These are phyloP conservation scores for Hermetia illucens DNA, from an alignment of 1,140 invertebrate genomes.

Conservation along the genomic window DNA sequence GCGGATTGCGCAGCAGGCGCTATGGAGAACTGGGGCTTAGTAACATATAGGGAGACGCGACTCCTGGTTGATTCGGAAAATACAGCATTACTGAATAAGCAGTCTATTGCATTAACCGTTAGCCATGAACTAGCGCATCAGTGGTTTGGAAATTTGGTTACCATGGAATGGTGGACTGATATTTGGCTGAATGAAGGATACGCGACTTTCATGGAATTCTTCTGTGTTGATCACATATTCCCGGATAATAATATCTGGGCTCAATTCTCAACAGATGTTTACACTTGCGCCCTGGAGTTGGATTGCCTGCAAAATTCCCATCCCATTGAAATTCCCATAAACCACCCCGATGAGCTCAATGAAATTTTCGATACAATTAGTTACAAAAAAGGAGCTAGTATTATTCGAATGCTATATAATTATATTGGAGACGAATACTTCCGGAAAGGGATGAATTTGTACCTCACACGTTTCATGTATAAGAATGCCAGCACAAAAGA, in stretches of 20 bases:
- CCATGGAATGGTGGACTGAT: conserved; percentile 83
- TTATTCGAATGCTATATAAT: conserved; percentile 92
- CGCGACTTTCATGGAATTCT: conserved; percentile 76
- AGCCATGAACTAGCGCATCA: conserved; percentile 68
- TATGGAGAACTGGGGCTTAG: conserved; percentile 52
- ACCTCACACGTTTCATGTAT: conserved; percentile 76
- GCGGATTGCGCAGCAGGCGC: conserved; percentile 43
- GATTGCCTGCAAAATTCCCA: conserved; percentile 84
- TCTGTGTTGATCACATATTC: conserved; percentile 77
- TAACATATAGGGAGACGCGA: conserved; percentile 52
- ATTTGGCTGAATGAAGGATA: conserved; percentile 90
- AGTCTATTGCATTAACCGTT: conserved; percentile 69
- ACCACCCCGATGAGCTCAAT: conserved; percentile 81
- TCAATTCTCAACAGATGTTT: conserved; percentile 76
- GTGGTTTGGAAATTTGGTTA: conserved; percentile 73
- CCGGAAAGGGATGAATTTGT: conserved; percentile 86
- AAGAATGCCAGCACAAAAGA: conserved; percentile 88
- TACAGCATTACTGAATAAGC: conserved; percentile 59
- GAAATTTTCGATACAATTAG: conserved; percentile 95
- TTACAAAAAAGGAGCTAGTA: conserved; percentile 83
- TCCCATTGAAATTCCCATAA: conserved; percentile 80
- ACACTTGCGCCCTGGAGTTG: conserved; percentile 65
- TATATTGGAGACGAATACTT: conserved; percentile 93
- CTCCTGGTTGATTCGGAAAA: conserved; percentile 66
- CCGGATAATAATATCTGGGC: conserved; percentile 90